phyloP scores from a whole-genome alignment of 2,797 vertebrate genomes.

The Acomys russatus region DNA sequence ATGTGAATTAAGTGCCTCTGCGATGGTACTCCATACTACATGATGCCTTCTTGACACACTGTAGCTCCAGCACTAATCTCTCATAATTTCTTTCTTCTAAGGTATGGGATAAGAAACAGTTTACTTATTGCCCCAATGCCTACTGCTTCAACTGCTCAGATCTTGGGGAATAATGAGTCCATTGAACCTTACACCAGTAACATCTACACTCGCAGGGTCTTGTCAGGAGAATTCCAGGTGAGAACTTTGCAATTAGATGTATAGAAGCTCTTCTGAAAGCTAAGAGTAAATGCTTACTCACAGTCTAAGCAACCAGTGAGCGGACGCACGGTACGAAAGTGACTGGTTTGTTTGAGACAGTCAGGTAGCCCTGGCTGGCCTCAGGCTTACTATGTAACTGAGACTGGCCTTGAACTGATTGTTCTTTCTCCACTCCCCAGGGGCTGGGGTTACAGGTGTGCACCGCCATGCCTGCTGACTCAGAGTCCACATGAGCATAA shows the following conservation, averaged over 20 bases:
- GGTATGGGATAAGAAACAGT: conserved; percentile 96
- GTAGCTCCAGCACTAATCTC: not conserved
- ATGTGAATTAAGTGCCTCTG: not conserved
- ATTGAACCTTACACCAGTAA: conserved; percentile 99
- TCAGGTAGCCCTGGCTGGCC: not conserved
- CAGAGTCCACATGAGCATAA: not conserved
- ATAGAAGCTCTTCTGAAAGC: conserved; percentile 40
- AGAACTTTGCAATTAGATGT: conserved; percentile 32
- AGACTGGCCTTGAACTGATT: not conserved
- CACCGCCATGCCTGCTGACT: not conserved
- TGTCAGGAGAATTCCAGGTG: conserved; percentile 99
- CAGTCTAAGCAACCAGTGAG: not conserved
- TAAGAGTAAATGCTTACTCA: conserved; percentile 27
- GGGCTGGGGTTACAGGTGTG: not conserved
- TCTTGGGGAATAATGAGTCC: conserved; percentile 98
- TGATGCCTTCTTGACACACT: not conserved
- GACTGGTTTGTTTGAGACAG: not conserved
- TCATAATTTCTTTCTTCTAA: conserved; percentile 69
- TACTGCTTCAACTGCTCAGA: conserved; percentile 98
- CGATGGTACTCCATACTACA: not conserved
- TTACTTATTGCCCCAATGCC: conserved; percentile 98
- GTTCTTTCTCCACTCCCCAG: not conserved
- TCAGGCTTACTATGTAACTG: not conserved
- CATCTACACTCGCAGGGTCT: conserved; percentile 98
- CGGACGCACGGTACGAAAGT: not conserved